Evolutionary conservation across 1,140 invertebrate genomes (phyloP), one percentile per base, ranked within the genome.

Genomic region (Caenorhabditis inopinata): DNA sequence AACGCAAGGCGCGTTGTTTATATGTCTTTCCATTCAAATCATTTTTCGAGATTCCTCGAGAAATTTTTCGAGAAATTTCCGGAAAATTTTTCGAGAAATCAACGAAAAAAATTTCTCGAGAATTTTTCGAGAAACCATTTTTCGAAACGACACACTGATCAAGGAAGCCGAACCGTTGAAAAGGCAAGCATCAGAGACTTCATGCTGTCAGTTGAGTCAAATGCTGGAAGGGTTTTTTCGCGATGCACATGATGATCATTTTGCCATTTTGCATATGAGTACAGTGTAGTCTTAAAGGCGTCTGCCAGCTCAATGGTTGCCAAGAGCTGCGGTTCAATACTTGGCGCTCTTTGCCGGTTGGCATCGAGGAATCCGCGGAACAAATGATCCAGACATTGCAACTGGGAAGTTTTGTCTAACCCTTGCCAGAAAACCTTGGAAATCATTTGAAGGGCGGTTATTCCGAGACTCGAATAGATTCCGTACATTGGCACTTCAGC

Each of bases 401-500:
- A 21, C 23, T 68, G 58, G 12, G 58, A 68, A 35, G 11, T 68
- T 27, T 68, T 68, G 3, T 68, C 58, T 27, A 68, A 42, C 9
- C 58, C 58, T 68, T 68, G 58, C 58, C 58, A 68, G 12, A 68
- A 68, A 6, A 78, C 76, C 38, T 78, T 78, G 6, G 76, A 42
- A 3, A 78, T 68, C 76, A 78, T 78, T 42, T 78, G 76, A 32
- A 58, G 51, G 1, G 42, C 46, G 6, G 53, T 53, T 25, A 62
- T 47, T n/a, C 76, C 76, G 16, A 78, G 76, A 68, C 49, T 78
- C 27, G 49, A 51, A 21, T 78, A 78, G 16, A 78, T 42, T 21
- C 49, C 76, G 68, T 78, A 51, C 76, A 51, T 58, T 25, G 76
- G 76, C 23, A 78, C 29, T 29, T 78, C 49, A 23, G 62, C 76